Percentiles rank a stretch among this genome's conserved stretches.
Conservation (phyloP, 2,113 vertebrate species). For the Lagopus leucura region DNA sequence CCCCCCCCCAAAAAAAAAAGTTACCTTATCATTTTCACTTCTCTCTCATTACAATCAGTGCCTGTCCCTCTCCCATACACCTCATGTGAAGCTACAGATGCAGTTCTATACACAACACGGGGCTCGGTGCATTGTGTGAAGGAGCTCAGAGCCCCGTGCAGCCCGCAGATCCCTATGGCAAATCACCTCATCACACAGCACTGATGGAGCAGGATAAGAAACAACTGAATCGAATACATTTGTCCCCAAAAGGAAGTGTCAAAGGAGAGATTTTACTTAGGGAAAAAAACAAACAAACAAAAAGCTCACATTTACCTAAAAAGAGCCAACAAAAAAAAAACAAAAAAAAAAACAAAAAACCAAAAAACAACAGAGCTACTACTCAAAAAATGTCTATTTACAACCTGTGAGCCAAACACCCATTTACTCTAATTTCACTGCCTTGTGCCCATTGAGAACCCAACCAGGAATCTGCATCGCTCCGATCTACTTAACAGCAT, state of each 20-base stretch:
- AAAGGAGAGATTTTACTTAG: neutral
- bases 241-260: neutral
- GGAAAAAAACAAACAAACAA: neutral
- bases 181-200: neutral
- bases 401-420: neutral
- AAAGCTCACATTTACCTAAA: neutral
- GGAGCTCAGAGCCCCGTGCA: neutral
- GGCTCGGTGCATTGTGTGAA: neutral
- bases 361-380: neutral
- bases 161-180: neutral
- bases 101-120: neutral
- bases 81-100: neutral
- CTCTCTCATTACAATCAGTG: neutral
- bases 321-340: neutral
- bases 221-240: neutral
- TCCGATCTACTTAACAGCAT: neutral
- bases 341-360: neutral
- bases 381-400: conserved; percentile 45
- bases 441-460: neutral
- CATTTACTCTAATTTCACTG: neutral
- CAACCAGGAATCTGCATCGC: neutral
- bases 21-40: neutral
- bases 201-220: neutral
- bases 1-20: neutral
- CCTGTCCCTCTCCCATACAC: neutral